Conservation (phyloP, 1,140 invertebrate species). For the Gerris buenoi region DNA sequence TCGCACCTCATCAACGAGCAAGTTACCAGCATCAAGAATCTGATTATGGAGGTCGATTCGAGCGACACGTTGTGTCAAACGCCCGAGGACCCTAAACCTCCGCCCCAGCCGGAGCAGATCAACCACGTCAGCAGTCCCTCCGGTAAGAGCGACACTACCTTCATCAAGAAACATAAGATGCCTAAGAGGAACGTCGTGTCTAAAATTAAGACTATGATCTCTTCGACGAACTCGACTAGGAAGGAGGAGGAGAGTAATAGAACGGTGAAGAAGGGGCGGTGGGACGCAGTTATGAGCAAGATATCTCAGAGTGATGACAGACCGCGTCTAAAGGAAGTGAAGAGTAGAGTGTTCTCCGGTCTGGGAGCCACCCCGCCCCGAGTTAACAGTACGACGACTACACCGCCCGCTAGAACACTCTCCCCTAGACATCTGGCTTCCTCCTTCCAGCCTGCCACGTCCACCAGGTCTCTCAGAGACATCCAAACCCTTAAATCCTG, state of each 20-base stretch:
- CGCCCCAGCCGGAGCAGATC: constrained; percentile 11
- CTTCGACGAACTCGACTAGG: constrained; percentile 33
- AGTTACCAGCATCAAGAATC: constrained; percentile 26
- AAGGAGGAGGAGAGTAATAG: constrained; percentile 29
- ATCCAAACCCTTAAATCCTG: constrained; percentile 16
- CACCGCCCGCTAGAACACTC: constrained; percentile 7
- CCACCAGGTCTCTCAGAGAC: constrained; percentile 21
- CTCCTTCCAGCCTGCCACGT: constrained; percentile 15
- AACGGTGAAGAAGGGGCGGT: constrained; percentile 36
- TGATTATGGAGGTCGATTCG: constrained; percentile 20
- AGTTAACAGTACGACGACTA: neutral
- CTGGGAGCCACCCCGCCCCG: constrained; percentile 6
- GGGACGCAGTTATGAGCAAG: constrained; percentile 69
- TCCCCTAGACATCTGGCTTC: constrained; percentile 14
- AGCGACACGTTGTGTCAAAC: neutral
- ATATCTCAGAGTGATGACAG: constrained; percentile 50
- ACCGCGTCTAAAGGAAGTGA: constrained; percentile 54
- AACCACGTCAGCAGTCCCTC: constrained; percentile 3
- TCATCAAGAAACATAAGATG: constrained; percentile 61
- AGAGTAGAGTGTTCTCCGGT: constrained; percentile 47
- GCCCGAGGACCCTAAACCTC: neutral
- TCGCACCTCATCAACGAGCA: constrained; percentile 17
- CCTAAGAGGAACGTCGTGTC: constrained; percentile 54
- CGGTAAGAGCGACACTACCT: constrained; percentile 10
- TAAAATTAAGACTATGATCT: constrained; percentile 54